Evolutionary conservation across 2,113 vertebrate species (phyloP), one percentile per base, ranked within the genome.

Genomic region (Hassar affinis): DNA sequence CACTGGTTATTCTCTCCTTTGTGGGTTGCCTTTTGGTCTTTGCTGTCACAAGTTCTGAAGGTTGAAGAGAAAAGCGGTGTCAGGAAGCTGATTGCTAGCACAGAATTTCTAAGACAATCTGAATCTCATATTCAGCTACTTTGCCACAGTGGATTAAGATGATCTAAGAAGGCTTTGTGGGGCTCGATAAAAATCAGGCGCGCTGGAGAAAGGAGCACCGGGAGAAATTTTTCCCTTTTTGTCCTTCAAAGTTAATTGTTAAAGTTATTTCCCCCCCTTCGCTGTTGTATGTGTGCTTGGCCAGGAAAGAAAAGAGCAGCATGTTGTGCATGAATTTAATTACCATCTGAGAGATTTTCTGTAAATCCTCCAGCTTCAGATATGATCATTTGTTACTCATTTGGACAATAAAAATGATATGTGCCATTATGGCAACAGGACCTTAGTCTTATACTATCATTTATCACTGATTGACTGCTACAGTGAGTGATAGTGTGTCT

Each of bases 141-240:
- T 96, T 96, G 96, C 96, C 96, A 96, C 95, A 95, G 95, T 96
- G 96, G 95, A 96, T 96, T 96, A 96, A 95, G 95, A 96, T 96
- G 96, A 96, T 96, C 95, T 96, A 93, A 96, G 94, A 92, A 92
- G 93, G 95, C 95, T 96, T 96, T 96, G 95, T 95, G 94, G 83
- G 93, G 95, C 94, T 95, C 95, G 95, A 96, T 96, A 96, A 96
- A 90, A 96, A 96, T 96, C 95, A 96, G 94, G 93, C 93, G 93
- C 88, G 86, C 93, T 92, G 90, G 88, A 90, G 87, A 87, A 84
- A 88, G 85, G 92, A 95, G 93, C 92, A 91, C 94, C 92, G 92
- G 93, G 94, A 95, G 93, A 94, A 95, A 94, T 95, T 93, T 95
- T 94, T 95, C 93, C 94, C 96, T 95, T 95, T 96, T 96, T 96